Evolutionary conservation across 2,888 invertebrate genomes (phyloP), one percentile per base, ranked within the genome.

Genomic region (Anagyrus pseudococci): DNA sequence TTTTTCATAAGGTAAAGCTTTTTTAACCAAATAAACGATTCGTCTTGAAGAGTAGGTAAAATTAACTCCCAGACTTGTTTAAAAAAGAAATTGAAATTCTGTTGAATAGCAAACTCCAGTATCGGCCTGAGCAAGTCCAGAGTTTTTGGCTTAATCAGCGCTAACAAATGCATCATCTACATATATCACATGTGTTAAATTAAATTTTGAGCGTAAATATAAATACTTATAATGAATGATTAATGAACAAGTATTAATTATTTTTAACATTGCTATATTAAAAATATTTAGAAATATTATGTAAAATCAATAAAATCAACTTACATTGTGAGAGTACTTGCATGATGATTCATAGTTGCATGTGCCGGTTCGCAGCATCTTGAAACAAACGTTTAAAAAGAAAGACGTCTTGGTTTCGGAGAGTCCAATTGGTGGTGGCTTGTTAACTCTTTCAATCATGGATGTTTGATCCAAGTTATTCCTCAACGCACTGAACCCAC

Each of bases 301-400:
- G n/a, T n/a, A n/a, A n/a, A n/a, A n/a, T n/a, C n/a, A n/a, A n/a
- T 26, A 4, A 37, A 15, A 46, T 33, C 6, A 40, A 59, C n/a
- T 54, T 57, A 62, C 66, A n/a, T 57, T 10, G 40, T 66, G 66
- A 1, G 22, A 25, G 23, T 17, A 66, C 6, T 15, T 6, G 17
- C 66, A 66, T 4, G 0, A 17, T 4, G 37, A 10, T 13, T 65
- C 46, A 0, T 13, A n/a, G 2, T 0, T 3, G n/a, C 66, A 63
- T 1, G 33, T 61, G 7, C 66, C 66, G 1, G 7, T 53, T 0
- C 55, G 53, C 6, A 66, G 15, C 15, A 33, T 20, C n/a, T 20
- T 44, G 33, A 40, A 66, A 6, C 66, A 66, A 19, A 25, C 54
- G 0, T 29, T 19, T 19, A 19, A 49, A 17, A 63, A 66, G 25